phyloP scores from a whole-genome alignment of 2,797 vertebrate genomes.

The Kryptopterus vitreolus region DNA sequence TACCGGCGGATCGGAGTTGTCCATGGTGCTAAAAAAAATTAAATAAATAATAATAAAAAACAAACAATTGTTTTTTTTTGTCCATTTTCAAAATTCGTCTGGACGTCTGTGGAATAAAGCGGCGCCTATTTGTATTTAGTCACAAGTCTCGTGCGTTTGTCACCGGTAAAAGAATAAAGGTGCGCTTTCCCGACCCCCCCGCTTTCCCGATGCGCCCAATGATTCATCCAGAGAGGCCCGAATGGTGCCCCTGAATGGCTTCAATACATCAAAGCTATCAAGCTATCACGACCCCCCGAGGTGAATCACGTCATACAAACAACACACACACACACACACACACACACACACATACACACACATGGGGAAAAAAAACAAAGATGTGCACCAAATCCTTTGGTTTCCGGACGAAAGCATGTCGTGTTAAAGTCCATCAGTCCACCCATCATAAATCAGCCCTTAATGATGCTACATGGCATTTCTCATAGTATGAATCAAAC shows the following conservation, averaged over 20 bases:
- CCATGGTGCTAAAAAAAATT: constrained; percentile 33
- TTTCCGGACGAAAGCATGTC: constrained; percentile 40
- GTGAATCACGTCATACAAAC: constrained; percentile 32
- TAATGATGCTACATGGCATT: constrained; percentile 41
- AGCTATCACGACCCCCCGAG: constrained; percentile 47
- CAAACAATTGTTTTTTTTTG: constrained; percentile 32
- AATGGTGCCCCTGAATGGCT: constrained; percentile 34
- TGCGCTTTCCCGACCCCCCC: too few species aligned
- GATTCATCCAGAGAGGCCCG: constrained; percentile 24
- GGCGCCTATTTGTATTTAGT: neutral
- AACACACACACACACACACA: constrained; percentile 27
- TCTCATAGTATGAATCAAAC: constrained; percentile 24
- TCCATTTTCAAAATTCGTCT: constrained; percentile 22
- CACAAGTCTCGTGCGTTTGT: constrained; percentile 6
- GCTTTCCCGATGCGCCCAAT: constrained; percentile 21
- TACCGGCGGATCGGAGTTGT: constrained; percentile 13
- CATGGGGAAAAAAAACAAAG: too few species aligned
- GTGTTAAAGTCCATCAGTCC: constrained; percentile 11
- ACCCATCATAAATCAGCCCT: constrained; percentile 49
- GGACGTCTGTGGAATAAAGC: constrained; percentile 30
- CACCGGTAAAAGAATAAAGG: constrained; percentile 22
- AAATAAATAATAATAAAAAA: too few species aligned
- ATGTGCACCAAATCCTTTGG: constrained; percentile 46
- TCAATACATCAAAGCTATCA: constrained; percentile 38
- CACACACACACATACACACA: too few species aligned